Base-by-base conservation (phyloP, 1,140 invertebrate genomes). In the Drosophila asahinai region DNA sequence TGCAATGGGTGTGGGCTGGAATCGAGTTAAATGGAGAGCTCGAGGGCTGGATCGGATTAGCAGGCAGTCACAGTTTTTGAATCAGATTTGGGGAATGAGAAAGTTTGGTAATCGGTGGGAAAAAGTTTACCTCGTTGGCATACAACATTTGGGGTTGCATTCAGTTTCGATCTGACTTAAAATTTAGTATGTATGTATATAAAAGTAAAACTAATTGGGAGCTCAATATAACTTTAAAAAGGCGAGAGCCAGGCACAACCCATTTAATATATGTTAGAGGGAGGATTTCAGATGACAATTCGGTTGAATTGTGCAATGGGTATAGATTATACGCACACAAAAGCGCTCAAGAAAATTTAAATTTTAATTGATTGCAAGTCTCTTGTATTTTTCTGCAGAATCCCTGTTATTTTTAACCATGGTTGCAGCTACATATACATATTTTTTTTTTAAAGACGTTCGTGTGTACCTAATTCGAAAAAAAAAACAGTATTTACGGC, bases 41-140 rank as follows among this genome's bases (percentile, higher is more conserved):
- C 45, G 22, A 47, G 38, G 33, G 51, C 30, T 59, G 43, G 22
- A 48, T 25, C 47, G 68, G 54, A 73, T 73, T 73, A 73, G 57
- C 67, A 12, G 43, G 52, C 55, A 74, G 71, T 61, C 68, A 73
- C 71, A 74, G 71, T 74, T 74, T 73, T 61, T 40, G 49, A 74
- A 73, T 61, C 67, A 59, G 54, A 73, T 73, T 74, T 73, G 22
- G 43, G 40, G 15, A 73, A 74, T 71, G 68, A 7, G 47, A 74
- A 74, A 74, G 68, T 74, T 74, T 51, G 36, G 27, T 59, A 61
- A 73, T 74, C 47, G 68, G 47, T 27, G 71, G 68, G 38, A 30
- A 73, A 55, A 52, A 61, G 54, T 73, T 51, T 61, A 62, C 12
- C 19, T 25, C 51, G 51, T 57, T 68, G 30, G 49, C 25, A 54